These are phyloP conservation scores for Petroica traversi DNA, from an alignment of 2,113 vertebrate genomes.

Conservation along the genomic window DNA sequence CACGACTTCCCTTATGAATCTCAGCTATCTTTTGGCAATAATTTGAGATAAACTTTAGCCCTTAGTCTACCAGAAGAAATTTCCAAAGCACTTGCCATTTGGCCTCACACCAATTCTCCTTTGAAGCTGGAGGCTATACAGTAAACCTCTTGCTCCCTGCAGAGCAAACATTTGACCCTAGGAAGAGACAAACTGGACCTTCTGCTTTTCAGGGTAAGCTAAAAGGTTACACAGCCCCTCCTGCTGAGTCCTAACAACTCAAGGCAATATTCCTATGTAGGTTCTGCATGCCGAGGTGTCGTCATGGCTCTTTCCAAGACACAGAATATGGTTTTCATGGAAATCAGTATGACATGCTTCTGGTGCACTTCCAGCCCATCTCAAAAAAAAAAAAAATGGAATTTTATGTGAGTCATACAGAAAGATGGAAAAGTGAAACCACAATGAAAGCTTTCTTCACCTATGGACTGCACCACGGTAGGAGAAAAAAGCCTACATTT, in stretches of 20 bases:
- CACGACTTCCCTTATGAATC: neutral
- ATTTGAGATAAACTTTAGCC: neutral
- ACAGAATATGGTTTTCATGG: neutral
- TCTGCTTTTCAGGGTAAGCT: slow-evolving; percentile 50
- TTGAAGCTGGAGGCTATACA: slow-evolving; percentile 16
- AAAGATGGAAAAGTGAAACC: neutral
- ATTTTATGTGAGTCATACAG: neutral
- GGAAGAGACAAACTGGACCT: slow-evolving; percentile 47
- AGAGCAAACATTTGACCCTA: slow-evolving; percentile 52
- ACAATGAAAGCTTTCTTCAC: neutral
- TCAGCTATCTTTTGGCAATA: neutral
- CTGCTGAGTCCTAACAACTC: slow-evolving; percentile 16
- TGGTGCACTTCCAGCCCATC: neutral
- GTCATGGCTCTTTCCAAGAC: neutral
- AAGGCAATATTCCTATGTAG: slow-evolving; percentile 39
- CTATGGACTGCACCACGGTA: neutral
- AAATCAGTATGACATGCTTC: neutral
- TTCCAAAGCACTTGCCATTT: slow-evolving; percentile 37
- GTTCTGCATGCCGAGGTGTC: neutral
- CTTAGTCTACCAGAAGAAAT: neutral
- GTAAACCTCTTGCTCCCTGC: slow-evolving; percentile 22
- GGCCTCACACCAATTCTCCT: slow-evolving; percentile 32
- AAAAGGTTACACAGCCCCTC: slow-evolving; percentile 28
- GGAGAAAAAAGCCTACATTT: neutral
- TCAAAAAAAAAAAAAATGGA: neutral